A percentile compares a stretch with the other conserved stretches of the same genome.
Conservation (phyloP, 2,888 invertebrate genomes). For the Lasioglossum morio region DNA sequence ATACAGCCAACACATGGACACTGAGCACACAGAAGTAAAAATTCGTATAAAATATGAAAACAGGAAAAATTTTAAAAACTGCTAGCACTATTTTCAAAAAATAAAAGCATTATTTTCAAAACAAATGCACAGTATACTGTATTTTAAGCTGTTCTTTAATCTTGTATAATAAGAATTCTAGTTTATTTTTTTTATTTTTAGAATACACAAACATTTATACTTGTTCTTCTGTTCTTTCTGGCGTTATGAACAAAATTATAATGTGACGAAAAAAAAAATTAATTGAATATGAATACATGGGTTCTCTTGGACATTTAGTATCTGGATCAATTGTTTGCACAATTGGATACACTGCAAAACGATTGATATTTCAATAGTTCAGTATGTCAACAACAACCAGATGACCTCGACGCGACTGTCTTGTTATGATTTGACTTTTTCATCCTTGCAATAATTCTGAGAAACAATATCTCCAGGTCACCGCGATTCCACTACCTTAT, state of each 20-base stretch:
- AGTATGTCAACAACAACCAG: constrained; percentile 12
- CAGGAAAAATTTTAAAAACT: neutral
- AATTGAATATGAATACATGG: neutral
- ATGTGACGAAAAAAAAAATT: neutral
- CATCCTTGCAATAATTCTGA: neutral
- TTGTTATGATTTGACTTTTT: constrained; percentile 9
- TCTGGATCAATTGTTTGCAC: neutral
- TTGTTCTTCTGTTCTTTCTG: neutral
- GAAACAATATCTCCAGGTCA: constrained; percentile 1
- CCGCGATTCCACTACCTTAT: constrained; percentile 9
- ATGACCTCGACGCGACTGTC: neutral
- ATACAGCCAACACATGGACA: neutral
- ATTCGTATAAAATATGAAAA: neutral
- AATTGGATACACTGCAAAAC: neutral
- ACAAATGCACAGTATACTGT: too few relatives aligned
- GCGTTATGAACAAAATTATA: too few relatives aligned
- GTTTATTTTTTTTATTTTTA: too few relatives aligned
- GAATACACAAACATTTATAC: too few relatives aligned
- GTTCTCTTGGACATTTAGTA: neutral
- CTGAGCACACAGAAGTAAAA: neutral
- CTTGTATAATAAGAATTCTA: too few relatives aligned
- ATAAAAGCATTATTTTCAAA: too few relatives aligned
- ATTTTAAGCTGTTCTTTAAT: too few relatives aligned
- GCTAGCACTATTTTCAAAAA: too few relatives aligned
- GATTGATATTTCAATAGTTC: constrained; percentile 9